A percentile compares a stretch with the other conserved stretches of the same genome.
These are phyloP conservation scores for Cremastobaeus sp. DNA, from an alignment of 2,888 invertebrate species.

Conservation along the genomic window DNA sequence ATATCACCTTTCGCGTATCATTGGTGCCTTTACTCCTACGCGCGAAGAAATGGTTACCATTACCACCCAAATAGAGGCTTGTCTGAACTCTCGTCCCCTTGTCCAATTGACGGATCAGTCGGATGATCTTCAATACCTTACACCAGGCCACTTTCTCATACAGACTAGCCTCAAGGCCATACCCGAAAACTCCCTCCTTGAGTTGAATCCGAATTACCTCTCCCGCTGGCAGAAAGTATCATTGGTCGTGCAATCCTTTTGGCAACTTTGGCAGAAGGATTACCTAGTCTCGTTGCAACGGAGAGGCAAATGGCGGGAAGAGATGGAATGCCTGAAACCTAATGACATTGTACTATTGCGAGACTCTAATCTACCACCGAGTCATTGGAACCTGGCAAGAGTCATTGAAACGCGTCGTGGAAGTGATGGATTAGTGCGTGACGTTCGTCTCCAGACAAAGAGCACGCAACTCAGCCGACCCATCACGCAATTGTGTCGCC, in stretches of 20 bases:
- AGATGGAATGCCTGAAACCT: not conserved
- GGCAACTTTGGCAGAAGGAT: not conserved
- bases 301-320: not conserved
- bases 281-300: not conserved
- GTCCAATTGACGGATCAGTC: not conserved
- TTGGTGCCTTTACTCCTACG: not conserved
- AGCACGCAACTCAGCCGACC: no score
- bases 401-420: no score
- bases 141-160: not conserved
- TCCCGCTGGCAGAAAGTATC: not conserved
- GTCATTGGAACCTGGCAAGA: not conserved
- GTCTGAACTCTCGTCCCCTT: not conserved
- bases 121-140: not conserved
- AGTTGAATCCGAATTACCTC: not conserved
- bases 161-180: not conserved
- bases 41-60: not conserved
- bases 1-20: not conserved
- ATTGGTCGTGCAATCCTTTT: not conserved
- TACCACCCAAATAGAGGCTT: not conserved
- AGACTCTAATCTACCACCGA: not conserved
- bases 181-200: not conserved
- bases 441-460: no score
- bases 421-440: no score
- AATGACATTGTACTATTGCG: not conserved
- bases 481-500: no score